A percentile compares a stretch with the other conserved stretches of the same genome.
Conservation (phyloP, 2,888 invertebrate genomes). For the Trissolcus brochymenae region DNA sequence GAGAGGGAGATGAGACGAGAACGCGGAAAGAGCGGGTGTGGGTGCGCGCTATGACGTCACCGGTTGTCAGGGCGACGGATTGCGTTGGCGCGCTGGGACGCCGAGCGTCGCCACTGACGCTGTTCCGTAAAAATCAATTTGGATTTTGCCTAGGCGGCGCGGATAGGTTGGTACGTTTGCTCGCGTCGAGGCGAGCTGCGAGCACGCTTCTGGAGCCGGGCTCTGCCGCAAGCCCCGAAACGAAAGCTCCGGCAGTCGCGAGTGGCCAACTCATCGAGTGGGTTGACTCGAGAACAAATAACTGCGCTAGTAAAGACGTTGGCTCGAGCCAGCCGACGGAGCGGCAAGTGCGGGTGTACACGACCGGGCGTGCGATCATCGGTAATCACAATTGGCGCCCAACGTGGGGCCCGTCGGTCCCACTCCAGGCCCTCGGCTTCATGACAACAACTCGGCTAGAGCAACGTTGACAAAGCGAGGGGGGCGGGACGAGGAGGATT, state of each 20-base stretch:
- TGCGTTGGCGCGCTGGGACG: slow-evolving; percentile 68
- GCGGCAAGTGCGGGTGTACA: not conserved
- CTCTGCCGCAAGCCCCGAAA: slow-evolving; percentile 61
- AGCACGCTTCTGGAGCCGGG: slow-evolving; percentile 59
- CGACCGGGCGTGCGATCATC: not conserved
- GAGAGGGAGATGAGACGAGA: slow-evolving; percentile 26
- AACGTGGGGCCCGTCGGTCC: slow-evolving; percentile 6
- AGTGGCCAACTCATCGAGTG: slow-evolving; percentile 71
- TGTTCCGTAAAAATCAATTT: slow-evolving; percentile 76
- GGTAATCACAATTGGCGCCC: not conserved
- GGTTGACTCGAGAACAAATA: slow-evolving; percentile 61
- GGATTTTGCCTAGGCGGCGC: slow-evolving; percentile 69
- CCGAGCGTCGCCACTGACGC: slow-evolving; percentile 72
- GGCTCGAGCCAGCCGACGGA: not conserved
- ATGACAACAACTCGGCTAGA: not conserved
- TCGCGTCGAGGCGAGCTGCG: slow-evolving; percentile 59
- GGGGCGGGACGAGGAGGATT: not conserved
- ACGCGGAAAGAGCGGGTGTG: slow-evolving; percentile 37
- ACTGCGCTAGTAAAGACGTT: not conserved
- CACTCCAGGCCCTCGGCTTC: not conserved
- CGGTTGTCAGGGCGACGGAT: slow-evolving; percentile 73
- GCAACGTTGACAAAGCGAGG: not conserved
- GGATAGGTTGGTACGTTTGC: slow-evolving; percentile 57
- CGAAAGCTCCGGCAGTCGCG: slow-evolving; percentile 68
- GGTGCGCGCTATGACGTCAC: slow-evolving; percentile 68